phyloP scores from a whole-genome alignment of 1,140 invertebrate genomes.

The Ostrea edulis region DNA sequence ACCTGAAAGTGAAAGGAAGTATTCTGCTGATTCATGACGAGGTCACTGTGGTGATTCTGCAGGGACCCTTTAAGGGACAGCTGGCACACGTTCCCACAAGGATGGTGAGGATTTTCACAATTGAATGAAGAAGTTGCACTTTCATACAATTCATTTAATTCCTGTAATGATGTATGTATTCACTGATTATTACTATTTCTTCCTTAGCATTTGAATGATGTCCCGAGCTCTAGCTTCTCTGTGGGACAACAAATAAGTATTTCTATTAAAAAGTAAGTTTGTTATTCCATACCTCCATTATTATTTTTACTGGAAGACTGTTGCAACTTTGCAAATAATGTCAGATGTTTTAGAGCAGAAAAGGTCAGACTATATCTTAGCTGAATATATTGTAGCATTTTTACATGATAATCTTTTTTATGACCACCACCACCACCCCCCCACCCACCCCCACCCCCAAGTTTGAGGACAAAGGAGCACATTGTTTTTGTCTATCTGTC shows the following conservation, averaged over 20 bases:
- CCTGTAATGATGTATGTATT: background rate
- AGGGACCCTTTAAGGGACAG: constrained; percentile 64
- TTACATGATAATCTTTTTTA: too few relatives aligned
- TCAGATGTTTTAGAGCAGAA: too few relatives aligned
- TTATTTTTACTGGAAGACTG: background rate
- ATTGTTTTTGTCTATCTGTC: too few relatives aligned
- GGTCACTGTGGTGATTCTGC: constrained; percentile 69
- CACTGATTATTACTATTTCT: background rate
- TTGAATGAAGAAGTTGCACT: background rate
- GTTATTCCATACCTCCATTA: background rate
- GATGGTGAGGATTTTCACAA: constrained; percentile 60
- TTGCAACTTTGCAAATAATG: background rate
- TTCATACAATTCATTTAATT: background rate
- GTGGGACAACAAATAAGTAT: background rate
- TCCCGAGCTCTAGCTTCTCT: background rate
- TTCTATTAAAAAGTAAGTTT: constrained; percentile 7
- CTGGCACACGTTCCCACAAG: constrained; percentile 70
- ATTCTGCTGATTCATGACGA: constrained; percentile 68
- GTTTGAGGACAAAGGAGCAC: too few relatives aligned
- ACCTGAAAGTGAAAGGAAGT: constrained; percentile 64
- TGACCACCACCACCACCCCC: too few relatives aligned
- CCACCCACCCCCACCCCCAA: too few relatives aligned
- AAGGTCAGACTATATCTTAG: too few relatives aligned
- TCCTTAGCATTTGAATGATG: background rate
- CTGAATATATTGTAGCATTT: too few relatives aligned